Base-by-base conservation (phyloP, 2,888 invertebrate genomes). In the Leptopterna dolabrata region DNA sequence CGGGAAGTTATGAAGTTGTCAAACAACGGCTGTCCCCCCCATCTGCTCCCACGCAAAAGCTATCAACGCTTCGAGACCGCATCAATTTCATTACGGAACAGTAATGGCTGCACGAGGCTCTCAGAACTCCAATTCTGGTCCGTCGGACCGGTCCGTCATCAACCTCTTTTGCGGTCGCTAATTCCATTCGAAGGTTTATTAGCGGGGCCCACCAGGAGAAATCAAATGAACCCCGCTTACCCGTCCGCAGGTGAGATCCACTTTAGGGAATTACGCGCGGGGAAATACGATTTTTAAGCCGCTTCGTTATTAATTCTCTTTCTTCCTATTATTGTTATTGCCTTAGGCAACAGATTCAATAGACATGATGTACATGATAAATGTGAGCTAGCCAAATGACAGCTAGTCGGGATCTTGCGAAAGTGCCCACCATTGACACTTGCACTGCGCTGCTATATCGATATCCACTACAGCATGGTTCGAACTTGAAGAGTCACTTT, bases 131-230 rank as follows among this genome's bases (percentile, higher is more conserved):
- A 63, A 24, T 55, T 55, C 55, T 55, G 55, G 55, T n/a, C n/a
- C 19, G 55, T 55, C 19, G 55, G 63, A 27, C 63, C 19, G 63
- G 6, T 19, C 63, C 63, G 78, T 45, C 45, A 78, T 78, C 76
- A 41, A 76, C 36, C 78, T 78, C 78, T 78, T 78, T 78, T 78
- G 43, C 45, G 24, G 13, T 45, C 78, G 19, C 78, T 78, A 78
- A 78, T 78, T 45, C 19, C 45, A 78, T 78, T 78, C 45, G 78
- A 78, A 78, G 78, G 78, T 78, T 78, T 78, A 78, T 78, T 78
- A 45, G 45, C 24, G 78, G 63, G 0, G 78, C 45, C 19, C 78
- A 19, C 78, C 78, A 19, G 78, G 78, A 43, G 78, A 78, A 78
- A 78, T 78, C 43, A 27, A 78, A 78, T 78, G 78, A 45, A 45